Evolutionary conservation across 2,888 invertebrate genomes (phyloP).

Genomic region (Erynnis tages): DNA sequence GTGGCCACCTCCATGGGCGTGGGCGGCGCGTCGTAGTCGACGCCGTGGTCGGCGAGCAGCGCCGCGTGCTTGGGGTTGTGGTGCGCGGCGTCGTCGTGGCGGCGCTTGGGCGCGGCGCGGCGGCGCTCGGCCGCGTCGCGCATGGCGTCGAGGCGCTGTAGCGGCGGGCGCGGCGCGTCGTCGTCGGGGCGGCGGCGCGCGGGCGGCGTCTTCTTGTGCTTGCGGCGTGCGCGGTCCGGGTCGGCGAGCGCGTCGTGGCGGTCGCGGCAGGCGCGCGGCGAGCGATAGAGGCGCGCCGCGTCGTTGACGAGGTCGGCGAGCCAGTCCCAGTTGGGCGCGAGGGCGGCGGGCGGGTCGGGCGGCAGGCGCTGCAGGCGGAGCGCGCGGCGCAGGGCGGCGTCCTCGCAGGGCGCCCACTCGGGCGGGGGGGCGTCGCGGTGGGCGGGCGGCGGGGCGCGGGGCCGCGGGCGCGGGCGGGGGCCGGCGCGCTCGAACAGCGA

Average conservation of each 20-base stretch:
- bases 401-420: constrained; percentile 96
- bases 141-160: constrained; percentile 86
- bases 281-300: constrained; percentile 91
- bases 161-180: constrained; percentile 62
- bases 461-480: constrained; percentile 89
- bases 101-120: constrained; percentile 88
- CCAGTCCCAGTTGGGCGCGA: constrained; percentile 97
- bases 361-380: constrained; percentile 84
- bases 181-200: constrained; percentile 88
- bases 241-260: constrained; percentile 95
- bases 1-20: constrained; percentile 91
- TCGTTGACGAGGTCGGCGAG: constrained; percentile 95
- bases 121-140: constrained; percentile 88
- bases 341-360: constrained; percentile 88
- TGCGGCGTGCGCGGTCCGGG: constrained; percentile 94
- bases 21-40: constrained; percentile 92
- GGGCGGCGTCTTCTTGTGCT: constrained; percentile 87
- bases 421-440: constrained; percentile 89
- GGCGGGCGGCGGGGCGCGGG: constrained; percentile 83
- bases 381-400: constrained; percentile 92
- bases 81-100: constrained; percentile 86
- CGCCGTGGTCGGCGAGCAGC: constrained; percentile 90
- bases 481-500: constrained; percentile 85
- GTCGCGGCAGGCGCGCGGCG: constrained; percentile 94
- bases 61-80: constrained; percentile 92